A percentile compares a stretch with the other conserved stretches of the same genome.
phyloP scores from a whole-genome alignment of 2,113 vertebrate species.

The Xiphophorus hellerii region DNA sequence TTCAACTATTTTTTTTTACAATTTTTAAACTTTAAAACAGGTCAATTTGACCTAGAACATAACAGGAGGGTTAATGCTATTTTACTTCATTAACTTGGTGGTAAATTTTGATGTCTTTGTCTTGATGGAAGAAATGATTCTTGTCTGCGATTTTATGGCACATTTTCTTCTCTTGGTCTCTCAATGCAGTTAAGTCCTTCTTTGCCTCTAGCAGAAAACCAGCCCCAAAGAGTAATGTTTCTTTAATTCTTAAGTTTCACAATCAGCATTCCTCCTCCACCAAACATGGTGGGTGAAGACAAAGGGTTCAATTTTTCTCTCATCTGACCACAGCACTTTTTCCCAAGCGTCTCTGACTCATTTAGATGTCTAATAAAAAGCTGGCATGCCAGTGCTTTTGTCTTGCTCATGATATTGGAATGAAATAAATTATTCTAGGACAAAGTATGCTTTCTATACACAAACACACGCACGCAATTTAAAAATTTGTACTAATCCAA shows the following conservation, averaged over 20 bases:
- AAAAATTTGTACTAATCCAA: not conserved
- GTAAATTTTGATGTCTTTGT: too few species aligned
- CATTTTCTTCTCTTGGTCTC: not conserved
- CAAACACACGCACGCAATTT: not conserved
- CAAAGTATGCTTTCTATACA: not conserved
- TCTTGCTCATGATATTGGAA: not conserved
- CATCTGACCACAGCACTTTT: not conserved
- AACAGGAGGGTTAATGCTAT: too few species aligned
- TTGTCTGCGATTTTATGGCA: not conserved
- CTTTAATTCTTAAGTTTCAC: too few species aligned
- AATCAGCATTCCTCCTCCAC: too few species aligned
- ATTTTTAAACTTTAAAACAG: too few species aligned
- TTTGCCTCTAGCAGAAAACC: not conserved
- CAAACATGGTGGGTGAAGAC: too few species aligned
- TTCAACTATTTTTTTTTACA: too few species aligned
- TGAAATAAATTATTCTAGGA: not conserved
- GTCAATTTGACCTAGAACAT: too few species aligned
- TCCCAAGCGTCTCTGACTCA: not conserved
- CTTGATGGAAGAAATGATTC: too few species aligned
- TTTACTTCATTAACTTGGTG: too few species aligned
- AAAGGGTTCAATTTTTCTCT: not conserved
- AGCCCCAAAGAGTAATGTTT: not conserved
- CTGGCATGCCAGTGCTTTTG: not conserved
- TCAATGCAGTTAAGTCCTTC: not conserved
- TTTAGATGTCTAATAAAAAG: not conserved